Evolutionary conservation across 2,888 invertebrate genomes (phyloP).

Genomic region (Hyposoter didymator): DNA sequence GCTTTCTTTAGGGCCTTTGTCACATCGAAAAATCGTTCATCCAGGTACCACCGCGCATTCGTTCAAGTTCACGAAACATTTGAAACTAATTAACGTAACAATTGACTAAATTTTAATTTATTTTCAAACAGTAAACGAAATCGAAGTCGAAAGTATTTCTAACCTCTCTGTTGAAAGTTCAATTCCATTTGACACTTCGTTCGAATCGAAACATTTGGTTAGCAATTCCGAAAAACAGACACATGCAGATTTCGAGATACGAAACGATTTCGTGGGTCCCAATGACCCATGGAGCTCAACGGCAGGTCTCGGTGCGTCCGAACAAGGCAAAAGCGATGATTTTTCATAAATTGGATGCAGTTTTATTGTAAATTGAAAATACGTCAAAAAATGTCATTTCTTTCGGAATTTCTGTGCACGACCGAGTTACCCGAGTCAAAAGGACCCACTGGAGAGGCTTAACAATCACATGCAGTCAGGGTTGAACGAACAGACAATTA

Average conservation of each 20-base stretch:
- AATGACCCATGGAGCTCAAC: background rate
- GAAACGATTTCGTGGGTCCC: background rate
- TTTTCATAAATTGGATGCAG: background rate
- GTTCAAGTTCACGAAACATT: background rate
- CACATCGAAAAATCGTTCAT: background rate
- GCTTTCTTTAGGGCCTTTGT: slow-evolving; percentile 13
- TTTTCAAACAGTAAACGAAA: background rate
- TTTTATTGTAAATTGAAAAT: background rate
- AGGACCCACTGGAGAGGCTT: background rate
- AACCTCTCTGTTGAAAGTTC: no score
- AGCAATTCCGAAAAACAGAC: no score
- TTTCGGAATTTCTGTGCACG: background rate
- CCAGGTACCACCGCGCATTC: background rate
- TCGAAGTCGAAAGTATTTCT: no score
- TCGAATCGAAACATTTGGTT: background rate
- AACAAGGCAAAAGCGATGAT: background rate
- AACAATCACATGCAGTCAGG: no score
- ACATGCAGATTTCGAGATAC: background rate
- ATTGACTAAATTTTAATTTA: background rate
- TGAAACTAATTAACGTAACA: background rate
- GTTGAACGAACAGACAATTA: no score
- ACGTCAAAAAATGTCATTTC: background rate
- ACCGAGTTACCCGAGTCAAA: background rate
- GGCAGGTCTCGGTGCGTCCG: background rate
- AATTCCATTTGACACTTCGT: background rate